Base-by-base conservation (phyloP, 2,888 invertebrate genomes). In the Catocala nupta region DNA sequence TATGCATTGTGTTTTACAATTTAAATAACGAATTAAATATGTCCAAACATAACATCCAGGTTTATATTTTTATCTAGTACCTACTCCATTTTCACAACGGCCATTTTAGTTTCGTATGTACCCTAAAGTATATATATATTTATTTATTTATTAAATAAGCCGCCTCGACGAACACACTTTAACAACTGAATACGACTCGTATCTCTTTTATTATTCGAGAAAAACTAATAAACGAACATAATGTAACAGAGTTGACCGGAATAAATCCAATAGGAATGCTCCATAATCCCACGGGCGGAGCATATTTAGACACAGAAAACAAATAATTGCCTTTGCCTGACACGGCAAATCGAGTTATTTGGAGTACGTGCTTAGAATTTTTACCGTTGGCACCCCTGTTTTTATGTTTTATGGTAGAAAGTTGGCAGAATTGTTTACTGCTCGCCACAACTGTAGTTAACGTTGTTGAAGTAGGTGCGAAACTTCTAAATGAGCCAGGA, bases 251-350 rank as follows among this genome's bases (percentile, higher is more conserved):
- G 65, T 61, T 65, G 73, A 63, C 67, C 70, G 71, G 68, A 78
- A 79, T 81, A 82, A 84, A 84, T 82, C 80, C 77, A 82, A 83
- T 85, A 75, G 70, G 53, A 69, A 59, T 33, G 63, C 75, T 56
- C 68, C 64, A 65, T 67, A 59, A 72, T 60, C 60, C 56, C 65
- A 25, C 63, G 65, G 62, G 66, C 64, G 71, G 60, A 54, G 63
- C 77, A 81, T 82, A 80, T 82, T 81, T 82, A 81, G 80, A 80
- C 76, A 76, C 68, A 77, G 74, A 79, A 76, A 76, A 81, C 78
- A 84, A 77, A 82, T 88, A 88, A 87, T 87, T 87, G 85, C 78
- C 81, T 85, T 82, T 71, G 71, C 77, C 75, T 82, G 83, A 80
- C 82, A 81, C 65, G 63, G 73, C 68, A 74, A 86, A 85, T 85